Evolutionary conservation across 2,888 invertebrate species (phyloP).

Genomic region (Miltochrista miniata): DNA sequence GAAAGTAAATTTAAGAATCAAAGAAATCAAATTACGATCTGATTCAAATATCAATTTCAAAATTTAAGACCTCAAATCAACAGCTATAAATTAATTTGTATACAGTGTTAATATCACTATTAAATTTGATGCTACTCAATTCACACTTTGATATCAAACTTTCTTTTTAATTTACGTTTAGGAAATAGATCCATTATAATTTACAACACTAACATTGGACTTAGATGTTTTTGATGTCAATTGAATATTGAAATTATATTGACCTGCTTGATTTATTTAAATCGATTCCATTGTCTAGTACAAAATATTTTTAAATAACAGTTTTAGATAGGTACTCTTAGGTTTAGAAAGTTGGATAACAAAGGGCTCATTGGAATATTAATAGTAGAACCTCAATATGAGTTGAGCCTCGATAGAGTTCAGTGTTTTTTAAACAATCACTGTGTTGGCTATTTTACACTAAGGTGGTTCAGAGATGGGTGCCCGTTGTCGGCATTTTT

Average conservation of each 20-base stretch:
- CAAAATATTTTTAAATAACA: not conserved
- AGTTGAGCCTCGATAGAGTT: too few relatives aligned
- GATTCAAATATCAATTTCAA: not conserved
- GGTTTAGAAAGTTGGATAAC: not conserved
- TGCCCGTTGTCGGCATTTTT: too few relatives aligned
- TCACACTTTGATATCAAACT: too few relatives aligned
- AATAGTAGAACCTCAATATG: too few relatives aligned
- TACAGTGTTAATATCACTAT: not conserved
- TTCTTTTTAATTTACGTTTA: too few relatives aligned
- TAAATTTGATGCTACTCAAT: not conserved
- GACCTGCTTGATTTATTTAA: not conserved
- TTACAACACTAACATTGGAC: too few relatives aligned
- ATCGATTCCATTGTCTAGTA: conserved; percentile 1
- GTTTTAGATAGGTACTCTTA: not conserved
- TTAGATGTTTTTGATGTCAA: too few relatives aligned
- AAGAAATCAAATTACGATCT: not conserved
- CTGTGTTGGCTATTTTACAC: too few relatives aligned
- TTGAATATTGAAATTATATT: too few relatives aligned
- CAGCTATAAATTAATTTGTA: not conserved
- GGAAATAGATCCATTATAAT: not conserved
- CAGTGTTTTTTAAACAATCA: too few relatives aligned
- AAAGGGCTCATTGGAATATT: conserved; percentile 1
- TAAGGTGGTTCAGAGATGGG: too few relatives aligned
- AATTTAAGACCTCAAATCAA: not conserved
- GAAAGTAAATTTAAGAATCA: not conserved